Conservation (phyloP, 2,888 invertebrate species). For the Cheilosia vulpina region DNA sequence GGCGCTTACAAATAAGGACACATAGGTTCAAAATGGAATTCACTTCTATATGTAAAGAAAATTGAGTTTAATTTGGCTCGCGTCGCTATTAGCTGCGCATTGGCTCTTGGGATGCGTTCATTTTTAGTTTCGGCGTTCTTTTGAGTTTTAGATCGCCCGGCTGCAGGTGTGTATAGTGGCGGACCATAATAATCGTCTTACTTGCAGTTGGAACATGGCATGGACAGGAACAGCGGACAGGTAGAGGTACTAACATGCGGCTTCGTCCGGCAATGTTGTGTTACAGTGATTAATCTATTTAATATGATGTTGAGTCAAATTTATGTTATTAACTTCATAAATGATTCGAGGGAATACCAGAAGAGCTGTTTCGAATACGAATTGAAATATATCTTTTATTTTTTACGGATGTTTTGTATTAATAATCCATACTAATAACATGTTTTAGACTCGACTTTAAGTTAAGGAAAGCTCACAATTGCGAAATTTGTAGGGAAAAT, state of each 20-base stretch:
- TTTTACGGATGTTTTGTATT: no score
- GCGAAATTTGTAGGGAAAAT: no score
- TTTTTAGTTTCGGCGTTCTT: conserved; percentile 21
- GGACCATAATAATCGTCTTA: conserved; percentile 38
- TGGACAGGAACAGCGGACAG: neutral
- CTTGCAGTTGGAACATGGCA: conserved; percentile 13
- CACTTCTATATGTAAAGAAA: conserved; percentile 47
- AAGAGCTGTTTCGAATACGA: neutral
- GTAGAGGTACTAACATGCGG: neutral
- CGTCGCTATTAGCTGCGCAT: conserved; percentile 50
- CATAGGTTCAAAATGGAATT: conserved; percentile 12
- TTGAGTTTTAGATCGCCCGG: conserved; percentile 4
- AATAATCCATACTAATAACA: no score
- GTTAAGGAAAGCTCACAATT: no score
- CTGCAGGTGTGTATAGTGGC: conserved; percentile 8
- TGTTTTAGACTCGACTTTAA: no score
- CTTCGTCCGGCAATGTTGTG: conserved; percentile 15
- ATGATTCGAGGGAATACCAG: neutral
- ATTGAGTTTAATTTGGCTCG: conserved; percentile 69
- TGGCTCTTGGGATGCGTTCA: conserved; percentile 1
- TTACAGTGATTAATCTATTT: conserved; percentile 29
- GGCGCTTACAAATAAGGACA: conserved; percentile 52
- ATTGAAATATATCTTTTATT: neutral
- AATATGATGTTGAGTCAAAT: conserved; percentile 28
- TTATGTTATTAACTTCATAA: neutral